These are phyloP conservation scores for Phasianus colchicus DNA, from an alignment of 2,113 vertebrate genomes.

Conservation along the genomic window DNA sequence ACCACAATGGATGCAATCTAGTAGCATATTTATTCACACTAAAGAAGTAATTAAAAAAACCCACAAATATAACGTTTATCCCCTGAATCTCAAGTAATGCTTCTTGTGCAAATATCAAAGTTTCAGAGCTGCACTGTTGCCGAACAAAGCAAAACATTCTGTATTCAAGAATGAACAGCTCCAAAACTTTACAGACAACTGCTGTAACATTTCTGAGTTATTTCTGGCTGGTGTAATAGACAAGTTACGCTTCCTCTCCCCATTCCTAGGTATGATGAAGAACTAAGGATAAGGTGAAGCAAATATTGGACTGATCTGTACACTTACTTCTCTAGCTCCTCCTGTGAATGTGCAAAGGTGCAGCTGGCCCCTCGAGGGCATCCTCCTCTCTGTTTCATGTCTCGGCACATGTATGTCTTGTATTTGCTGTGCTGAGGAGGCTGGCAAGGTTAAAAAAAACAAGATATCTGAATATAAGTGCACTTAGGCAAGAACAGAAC, in stretches of 20 bases:
- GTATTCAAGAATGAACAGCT: neutral
- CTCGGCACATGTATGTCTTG: constrained; percentile 98
- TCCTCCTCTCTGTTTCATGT: constrained; percentile 98
- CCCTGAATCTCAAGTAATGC: neutral
- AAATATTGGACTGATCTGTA: neutral
- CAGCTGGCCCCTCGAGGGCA: constrained; percentile 98
- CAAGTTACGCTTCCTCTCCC: neutral
- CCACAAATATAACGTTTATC: too few species aligned
- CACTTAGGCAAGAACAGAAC: neutral
- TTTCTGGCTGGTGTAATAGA: neutral
- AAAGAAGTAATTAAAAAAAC: neutral
- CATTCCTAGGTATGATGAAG: neutral
- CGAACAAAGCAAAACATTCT: neutral
- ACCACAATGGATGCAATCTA: neutral
- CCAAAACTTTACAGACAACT: neutral
- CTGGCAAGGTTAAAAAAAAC: constrained; percentile 72
- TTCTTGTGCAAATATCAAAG: neutral
- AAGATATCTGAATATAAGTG: neutral
- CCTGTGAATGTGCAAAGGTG: constrained; percentile 97
- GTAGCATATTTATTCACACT: neutral
- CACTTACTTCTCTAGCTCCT: constrained; percentile 98
- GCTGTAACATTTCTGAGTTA: neutral
- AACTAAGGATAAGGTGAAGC: neutral
- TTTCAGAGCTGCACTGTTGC: neutral
- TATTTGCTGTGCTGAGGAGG: constrained; percentile 99